Percentiles rank a stretch among this genome's conserved stretches.
phyloP scores from a whole-genome alignment of 2,888 invertebrate species.

The Ornithoptera priamus region DNA sequence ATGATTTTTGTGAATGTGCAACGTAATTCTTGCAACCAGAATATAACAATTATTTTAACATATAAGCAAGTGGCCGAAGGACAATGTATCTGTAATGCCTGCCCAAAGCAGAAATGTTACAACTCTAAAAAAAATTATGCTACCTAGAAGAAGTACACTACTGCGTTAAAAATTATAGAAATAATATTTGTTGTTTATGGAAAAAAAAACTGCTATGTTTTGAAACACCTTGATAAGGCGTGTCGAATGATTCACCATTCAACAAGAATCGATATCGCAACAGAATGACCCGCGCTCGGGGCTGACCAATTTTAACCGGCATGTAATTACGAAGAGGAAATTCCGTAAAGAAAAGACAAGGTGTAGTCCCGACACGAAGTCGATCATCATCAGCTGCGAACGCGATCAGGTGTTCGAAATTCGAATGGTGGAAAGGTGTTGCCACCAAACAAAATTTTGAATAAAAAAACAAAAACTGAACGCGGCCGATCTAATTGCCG shows the following conservation, averaged over 20 bases:
- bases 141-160: too few relatives aligned
- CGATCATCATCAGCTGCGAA: conserved; percentile 58
- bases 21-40: background rate
- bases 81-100: too few relatives aligned
- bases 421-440: conserved; percentile 67
- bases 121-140: too few relatives aligned
- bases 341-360: conserved; percentile 70
- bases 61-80: too few relatives aligned
- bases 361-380: conserved; percentile 50
- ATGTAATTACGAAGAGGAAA: conserved; percentile 64
- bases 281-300: conserved; percentile 42
- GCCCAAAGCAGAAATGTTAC: too few relatives aligned
- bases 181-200: too few relatives aligned
- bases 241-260: conserved; percentile 19
- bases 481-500: conserved; percentile 60
- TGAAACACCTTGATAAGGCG: conserved; percentile 18
- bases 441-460: conserved; percentile 53
- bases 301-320: conserved; percentile 43
- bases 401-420: conserved; percentile 66
- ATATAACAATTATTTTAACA: too few relatives aligned
- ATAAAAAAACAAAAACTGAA: conserved; percentile 52
- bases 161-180: too few relatives aligned
- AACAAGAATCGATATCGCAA: conserved; percentile 38
- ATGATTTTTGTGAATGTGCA: background rate
- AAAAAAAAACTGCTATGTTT: background rate